Percentiles rank a stretch among this genome's conserved stretches.
phyloP scores from a whole-genome alignment of 2,797 vertebrate genomes.

The Poeciliopsis paucimaculata region DNA sequence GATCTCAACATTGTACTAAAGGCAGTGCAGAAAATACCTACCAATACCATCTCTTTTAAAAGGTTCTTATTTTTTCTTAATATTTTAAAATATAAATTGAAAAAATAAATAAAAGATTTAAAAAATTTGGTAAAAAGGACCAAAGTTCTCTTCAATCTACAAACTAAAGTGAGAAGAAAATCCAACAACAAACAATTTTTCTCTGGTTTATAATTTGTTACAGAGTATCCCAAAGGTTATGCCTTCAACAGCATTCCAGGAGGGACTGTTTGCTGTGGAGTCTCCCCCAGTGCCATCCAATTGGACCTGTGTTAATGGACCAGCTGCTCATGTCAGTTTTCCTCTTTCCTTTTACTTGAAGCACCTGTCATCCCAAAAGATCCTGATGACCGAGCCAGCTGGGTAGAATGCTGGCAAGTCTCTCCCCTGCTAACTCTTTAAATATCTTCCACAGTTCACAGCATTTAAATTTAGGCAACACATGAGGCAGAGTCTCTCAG shows the following conservation, averaged over 20 bases:
- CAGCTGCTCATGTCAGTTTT: constrained; percentile 81
- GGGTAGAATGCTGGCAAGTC: constrained; percentile 77
- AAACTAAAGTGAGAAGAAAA: background rate
- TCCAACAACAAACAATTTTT: background rate
- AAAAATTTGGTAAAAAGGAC: background rate
- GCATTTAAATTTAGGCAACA: constrained; percentile 80
- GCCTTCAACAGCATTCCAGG: constrained; percentile 47
- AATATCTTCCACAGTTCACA: constrained; percentile 82
- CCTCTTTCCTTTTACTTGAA: constrained; percentile 54
- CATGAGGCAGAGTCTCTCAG: constrained; percentile 54
- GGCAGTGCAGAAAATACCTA: too few species aligned
- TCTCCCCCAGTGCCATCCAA: background rate
- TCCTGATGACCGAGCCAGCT: constrained; percentile 72
- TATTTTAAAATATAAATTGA: background rate
- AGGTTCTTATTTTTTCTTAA: background rate
- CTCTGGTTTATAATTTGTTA: constrained; percentile 42
- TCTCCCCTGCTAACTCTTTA: constrained; percentile 72
- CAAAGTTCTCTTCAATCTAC: background rate
- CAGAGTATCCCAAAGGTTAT: constrained; percentile 42
- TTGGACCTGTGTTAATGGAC: constrained; percentile 41
- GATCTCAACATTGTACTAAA: background rate
- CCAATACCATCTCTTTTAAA: background rate
- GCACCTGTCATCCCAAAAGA: constrained; percentile 78
- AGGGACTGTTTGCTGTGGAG: constrained; percentile 30
- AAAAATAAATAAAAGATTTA: too few species aligned